Evolutionary conservation across 1,140 invertebrate genomes (phyloP).

Genomic region (Sitobion miscanthi): DNA sequence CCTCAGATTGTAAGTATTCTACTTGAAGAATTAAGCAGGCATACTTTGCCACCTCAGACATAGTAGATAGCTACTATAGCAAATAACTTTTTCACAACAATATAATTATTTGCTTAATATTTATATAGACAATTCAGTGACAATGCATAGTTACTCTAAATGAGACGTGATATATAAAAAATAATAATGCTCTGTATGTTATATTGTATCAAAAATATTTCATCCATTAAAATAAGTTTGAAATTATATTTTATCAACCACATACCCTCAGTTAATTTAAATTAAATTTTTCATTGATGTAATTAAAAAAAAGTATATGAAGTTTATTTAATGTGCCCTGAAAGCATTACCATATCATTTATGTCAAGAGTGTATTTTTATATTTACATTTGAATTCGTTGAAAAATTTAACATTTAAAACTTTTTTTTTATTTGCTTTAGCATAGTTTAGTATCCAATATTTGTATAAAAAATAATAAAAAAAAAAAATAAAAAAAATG

Average conservation of each 20-base stretch:
- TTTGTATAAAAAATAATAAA: neutral
- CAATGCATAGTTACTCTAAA: neutral
- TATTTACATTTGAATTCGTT: neutral
- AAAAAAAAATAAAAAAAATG: neutral
- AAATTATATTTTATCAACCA: neutral
- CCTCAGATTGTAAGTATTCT: neutral
- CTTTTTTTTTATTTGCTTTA: neutral
- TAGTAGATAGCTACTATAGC: neutral
- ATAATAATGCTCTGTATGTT: neutral
- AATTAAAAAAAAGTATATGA: neutral
- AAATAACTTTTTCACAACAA: neutral
- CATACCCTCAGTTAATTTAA: neutral
- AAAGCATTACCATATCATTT: slow-evolving; percentile 12
- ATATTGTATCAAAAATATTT: neutral
- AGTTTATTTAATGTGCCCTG: neutral
- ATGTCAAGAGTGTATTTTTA: neutral
- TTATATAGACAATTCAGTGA: neutral
- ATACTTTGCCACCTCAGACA: neutral
- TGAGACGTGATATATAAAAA: neutral
- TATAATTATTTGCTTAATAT: neutral
- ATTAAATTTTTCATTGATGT: slow-evolving; percentile 18
- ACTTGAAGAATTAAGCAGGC: neutral
- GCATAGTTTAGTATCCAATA: neutral
- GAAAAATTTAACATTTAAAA: slow-evolving; percentile 5
- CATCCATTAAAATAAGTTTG: neutral